phyloP scores from a whole-genome alignment of 2,113 vertebrate genomes.

The Leucopsar rothschildi region DNA sequence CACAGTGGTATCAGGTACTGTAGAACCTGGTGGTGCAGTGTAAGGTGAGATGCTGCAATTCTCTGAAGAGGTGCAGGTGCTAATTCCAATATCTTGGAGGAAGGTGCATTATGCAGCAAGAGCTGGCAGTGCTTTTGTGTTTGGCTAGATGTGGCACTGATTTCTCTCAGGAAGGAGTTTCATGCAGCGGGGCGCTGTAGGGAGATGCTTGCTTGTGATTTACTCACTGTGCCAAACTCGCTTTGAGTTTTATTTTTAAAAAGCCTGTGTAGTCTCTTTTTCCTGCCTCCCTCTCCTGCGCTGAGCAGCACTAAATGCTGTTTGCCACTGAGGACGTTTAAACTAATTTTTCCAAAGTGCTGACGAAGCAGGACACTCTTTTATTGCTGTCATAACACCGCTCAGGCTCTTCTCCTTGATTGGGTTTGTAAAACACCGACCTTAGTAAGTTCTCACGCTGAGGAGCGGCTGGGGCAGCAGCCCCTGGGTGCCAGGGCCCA shows the following conservation, averaged over 20 bases:
- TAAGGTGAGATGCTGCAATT: background rate
- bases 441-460: background rate
- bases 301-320: constrained; percentile 18
- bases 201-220: constrained; percentile 20
- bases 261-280: constrained; percentile 5
- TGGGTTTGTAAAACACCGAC: background rate
- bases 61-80: background rate
- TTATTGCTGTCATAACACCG: constrained; percentile 14
- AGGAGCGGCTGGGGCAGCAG: background rate
- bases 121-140: background rate
- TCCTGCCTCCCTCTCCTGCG: background rate
- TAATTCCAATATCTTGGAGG: background rate
- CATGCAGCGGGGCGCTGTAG: background rate
- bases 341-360: constrained; percentile 44
- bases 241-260: constrained; percentile 48
- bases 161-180: constrained; percentile 11
- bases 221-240: background rate
- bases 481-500: constrained; percentile 6
- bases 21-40: background rate
- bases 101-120: background rate
- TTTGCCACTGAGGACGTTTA: constrained; percentile 16
- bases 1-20: background rate
- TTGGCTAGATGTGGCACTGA: background rate
- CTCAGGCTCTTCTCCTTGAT: background rate
- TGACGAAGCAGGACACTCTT: constrained; percentile 46